These are phyloP conservation scores for Eulimnadia texana DNA, from an alignment of 1,140 invertebrate species.

Conservation along the genomic window DNA sequence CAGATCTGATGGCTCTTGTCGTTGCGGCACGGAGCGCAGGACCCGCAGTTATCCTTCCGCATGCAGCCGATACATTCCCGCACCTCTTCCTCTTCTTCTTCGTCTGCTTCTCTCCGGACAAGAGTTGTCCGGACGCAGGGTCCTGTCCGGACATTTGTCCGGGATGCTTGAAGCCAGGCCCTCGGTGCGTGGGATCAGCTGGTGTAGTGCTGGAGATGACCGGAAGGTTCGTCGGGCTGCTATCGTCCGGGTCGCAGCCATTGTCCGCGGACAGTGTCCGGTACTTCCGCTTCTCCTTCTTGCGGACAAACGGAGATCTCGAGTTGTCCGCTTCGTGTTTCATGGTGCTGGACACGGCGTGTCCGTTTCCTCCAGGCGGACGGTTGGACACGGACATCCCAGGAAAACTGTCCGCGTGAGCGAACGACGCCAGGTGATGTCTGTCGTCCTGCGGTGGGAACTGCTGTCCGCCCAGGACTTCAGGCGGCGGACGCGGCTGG, in stretches of 20 bases:
- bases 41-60: constrained; percentile 86
- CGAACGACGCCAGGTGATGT: background rate
- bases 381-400: background rate
- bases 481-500: background rate
- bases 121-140: constrained; percentile 17
- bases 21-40: constrained; percentile 83
- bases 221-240: constrained; percentile 46
- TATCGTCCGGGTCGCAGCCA: constrained; percentile 41
- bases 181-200: constrained; percentile 23
- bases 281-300: constrained; percentile 75
- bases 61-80: constrained; percentile 89
- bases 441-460: background rate
- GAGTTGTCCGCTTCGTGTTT: background rate
- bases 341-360: background rate
- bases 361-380: background rate
- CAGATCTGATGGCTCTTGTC: constrained; percentile 92
- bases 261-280: constrained; percentile 59
- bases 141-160: constrained; percentile 24
- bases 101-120: constrained; percentile 19
- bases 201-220: constrained; percentile 58
- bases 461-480: background rate
- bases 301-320: constrained; percentile 30
- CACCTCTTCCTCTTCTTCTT: constrained; percentile 90
- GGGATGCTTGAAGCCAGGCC: constrained; percentile 26
- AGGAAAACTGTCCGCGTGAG: background rate